Evolutionary conservation across 2,113 vertebrate species (phyloP).

Genomic region (Gobiocypris rarus): DNA sequence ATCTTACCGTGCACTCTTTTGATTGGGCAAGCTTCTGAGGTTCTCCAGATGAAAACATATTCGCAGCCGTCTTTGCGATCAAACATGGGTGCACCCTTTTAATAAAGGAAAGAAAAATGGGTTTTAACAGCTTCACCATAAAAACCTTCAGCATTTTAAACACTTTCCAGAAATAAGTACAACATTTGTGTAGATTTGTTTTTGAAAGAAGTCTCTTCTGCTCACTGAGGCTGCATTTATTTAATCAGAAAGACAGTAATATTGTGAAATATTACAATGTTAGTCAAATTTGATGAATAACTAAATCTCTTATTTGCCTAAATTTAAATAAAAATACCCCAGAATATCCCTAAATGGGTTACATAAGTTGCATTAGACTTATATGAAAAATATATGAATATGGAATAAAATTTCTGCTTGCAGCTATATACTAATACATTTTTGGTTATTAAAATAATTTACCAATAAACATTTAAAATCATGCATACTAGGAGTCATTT

Average conservation of each 20-base stretch:
- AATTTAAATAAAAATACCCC: too few relatives aligned
- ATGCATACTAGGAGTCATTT: not conserved
- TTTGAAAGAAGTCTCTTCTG: not conserved
- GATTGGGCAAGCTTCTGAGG: conserved; percentile 89
- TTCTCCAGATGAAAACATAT: conserved; percentile 93
- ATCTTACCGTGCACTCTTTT: conserved; percentile 81
- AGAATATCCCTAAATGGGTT: too few relatives aligned
- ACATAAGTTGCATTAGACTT: too few relatives aligned
- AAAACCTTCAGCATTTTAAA: not conserved
- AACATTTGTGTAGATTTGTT: too few relatives aligned
- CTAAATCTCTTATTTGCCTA: too few relatives aligned
- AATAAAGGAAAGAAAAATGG: not conserved
- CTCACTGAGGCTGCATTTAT: not conserved
- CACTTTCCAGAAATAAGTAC: too few relatives aligned
- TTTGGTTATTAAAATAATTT: not conserved
- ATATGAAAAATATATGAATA: too few relatives aligned
- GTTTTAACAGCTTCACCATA: not conserved
- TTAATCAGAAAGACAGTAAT: not conserved
- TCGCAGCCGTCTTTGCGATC: conserved; percentile 85
- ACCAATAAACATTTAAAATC: not conserved
- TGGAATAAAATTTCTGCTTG: too few relatives aligned
- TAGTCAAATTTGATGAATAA: too few relatives aligned
- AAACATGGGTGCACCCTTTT: conserved; percentile 87
- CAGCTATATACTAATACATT: not conserved
- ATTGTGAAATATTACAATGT: not conserved